These are phyloP conservation scores for Pentamera pediparva DNA, from an alignment of 53 echinoderm and acorn worm species.

Conservation along the genomic window DNA sequence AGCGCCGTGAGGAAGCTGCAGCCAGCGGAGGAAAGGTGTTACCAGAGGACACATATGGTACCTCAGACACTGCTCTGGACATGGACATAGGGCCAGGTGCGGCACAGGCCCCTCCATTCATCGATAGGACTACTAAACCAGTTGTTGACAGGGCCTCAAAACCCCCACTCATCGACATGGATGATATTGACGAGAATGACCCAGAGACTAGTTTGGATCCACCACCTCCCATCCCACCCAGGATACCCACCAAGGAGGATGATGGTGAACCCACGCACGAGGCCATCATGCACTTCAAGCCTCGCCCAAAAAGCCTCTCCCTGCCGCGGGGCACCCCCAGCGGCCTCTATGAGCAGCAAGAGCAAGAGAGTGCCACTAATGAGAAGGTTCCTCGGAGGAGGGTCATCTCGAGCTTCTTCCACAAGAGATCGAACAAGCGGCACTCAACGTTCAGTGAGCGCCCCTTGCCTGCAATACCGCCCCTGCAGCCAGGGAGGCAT, in stretches of 20 bases:
- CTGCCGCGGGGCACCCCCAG: conserved; percentile 1
- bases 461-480: conserved; percentile 24
- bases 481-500: not conserved
- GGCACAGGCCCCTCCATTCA: not conserved
- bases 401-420: not conserved
- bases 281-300: not conserved
- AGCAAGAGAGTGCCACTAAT: conserved; percentile 8
- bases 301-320: not conserved
- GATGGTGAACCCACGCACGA: not conserved
- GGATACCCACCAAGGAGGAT: not conserved
- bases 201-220: not conserved
- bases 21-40: not conserved
- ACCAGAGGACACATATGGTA: not conserved
- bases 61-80: not conserved
- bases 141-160: not conserved
- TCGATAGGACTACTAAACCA: conserved; percentile 21
- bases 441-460: conserved; percentile 18
- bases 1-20: not conserved
- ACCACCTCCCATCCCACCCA: conserved; percentile 15
- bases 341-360: conserved; percentile 6
- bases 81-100: not conserved
- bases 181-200: not conserved
- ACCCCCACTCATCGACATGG: too few relatives aligned
- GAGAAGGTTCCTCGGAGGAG: too few relatives aligned
- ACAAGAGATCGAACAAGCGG: not conserved